Evolutionary conservation across 2,797 vertebrate genomes (phyloP).

Genomic region (Spinibarbus caldwelli): DNA sequence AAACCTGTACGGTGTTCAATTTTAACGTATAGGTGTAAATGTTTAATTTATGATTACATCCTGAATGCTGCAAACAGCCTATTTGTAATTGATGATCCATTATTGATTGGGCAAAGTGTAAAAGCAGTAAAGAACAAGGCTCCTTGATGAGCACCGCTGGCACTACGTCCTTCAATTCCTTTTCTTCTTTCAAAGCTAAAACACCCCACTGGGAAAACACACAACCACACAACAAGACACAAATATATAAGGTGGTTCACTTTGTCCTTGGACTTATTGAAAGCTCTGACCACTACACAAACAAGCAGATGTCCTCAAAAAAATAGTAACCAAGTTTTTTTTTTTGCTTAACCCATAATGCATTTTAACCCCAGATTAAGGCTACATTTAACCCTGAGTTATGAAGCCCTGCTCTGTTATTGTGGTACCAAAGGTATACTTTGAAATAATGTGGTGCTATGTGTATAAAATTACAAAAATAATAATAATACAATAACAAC

Average conservation of each 20-base stretch:
- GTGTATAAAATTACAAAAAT: not conserved
- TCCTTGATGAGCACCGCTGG: constrained; percentile 25
- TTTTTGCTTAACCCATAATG: not conserved
- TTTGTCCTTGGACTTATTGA: constrained; percentile 6
- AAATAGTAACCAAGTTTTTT: not conserved
- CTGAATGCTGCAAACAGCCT: not conserved
- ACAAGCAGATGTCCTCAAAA: constrained; percentile 1
- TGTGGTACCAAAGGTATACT: too few species aligned
- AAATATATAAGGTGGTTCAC: constrained; percentile 25
- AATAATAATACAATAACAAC: not conserved
- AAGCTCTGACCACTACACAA: constrained; percentile 10
- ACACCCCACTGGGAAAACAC: not conserved
- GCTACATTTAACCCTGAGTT: not conserved
- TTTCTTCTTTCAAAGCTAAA: constrained; percentile 19
- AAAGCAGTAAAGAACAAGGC: constrained; percentile 11
- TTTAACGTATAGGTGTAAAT: not conserved
- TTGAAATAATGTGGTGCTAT: not conserved
- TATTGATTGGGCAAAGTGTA: constrained; percentile 19
- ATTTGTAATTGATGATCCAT: constrained; percentile 17
- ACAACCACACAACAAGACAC: not conserved
- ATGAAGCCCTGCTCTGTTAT: not conserved
- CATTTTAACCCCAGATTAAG: not conserved
- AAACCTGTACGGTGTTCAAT: not conserved
- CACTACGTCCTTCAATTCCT: not conserved
- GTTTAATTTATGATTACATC: not conserved